Percentiles rank a stretch among this genome's conserved stretches.
phyloP scores from a whole-genome alignment of 1,140 invertebrate species.

The Neotoxoptera formosana region DNA sequence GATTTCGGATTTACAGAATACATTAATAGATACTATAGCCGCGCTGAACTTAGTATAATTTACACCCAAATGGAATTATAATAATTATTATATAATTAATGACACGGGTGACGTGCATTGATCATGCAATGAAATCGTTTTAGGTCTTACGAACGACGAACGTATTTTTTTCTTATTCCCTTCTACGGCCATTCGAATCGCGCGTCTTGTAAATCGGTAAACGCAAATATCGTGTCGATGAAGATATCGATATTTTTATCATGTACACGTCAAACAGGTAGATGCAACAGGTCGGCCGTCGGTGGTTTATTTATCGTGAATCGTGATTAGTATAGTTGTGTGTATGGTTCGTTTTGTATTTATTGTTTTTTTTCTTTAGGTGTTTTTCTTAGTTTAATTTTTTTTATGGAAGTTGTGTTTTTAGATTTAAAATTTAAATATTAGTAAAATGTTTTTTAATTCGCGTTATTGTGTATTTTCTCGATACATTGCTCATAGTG shows the following conservation, averaged over 20 bases:
- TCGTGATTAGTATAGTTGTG: conserved; percentile 25
- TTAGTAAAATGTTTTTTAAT: conserved; percentile 30
- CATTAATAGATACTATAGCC: background rate
- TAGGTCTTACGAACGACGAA: background rate
- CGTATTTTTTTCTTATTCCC: background rate
- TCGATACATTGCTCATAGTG: conserved; percentile 38
- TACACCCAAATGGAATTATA: background rate
- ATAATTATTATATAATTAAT: background rate
- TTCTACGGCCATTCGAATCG: background rate
- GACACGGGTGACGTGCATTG: background rate
- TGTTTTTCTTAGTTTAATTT: conserved; percentile 1
- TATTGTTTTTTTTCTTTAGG: background rate
- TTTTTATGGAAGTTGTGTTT: conserved; percentile 15
- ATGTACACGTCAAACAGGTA: conserved; percentile 55
- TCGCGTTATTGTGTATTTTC: conserved; percentile 5
- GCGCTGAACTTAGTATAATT: background rate
- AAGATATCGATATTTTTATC: conserved; percentile 54
- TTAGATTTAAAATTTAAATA: background rate
- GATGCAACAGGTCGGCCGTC: conserved; percentile 49
- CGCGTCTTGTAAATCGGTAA: background rate
- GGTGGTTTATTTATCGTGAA: conserved; percentile 7
- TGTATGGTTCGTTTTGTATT: conserved; percentile 32
- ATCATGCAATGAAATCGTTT: background rate
- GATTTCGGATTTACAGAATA: background rate
- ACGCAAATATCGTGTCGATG: background rate